A percentile compares a stretch with the other conserved stretches of the same genome.
These are phyloP conservation scores for Donacobius atricapilla DNA, from an alignment of 2,113 vertebrate genomes.

Conservation along the genomic window DNA sequence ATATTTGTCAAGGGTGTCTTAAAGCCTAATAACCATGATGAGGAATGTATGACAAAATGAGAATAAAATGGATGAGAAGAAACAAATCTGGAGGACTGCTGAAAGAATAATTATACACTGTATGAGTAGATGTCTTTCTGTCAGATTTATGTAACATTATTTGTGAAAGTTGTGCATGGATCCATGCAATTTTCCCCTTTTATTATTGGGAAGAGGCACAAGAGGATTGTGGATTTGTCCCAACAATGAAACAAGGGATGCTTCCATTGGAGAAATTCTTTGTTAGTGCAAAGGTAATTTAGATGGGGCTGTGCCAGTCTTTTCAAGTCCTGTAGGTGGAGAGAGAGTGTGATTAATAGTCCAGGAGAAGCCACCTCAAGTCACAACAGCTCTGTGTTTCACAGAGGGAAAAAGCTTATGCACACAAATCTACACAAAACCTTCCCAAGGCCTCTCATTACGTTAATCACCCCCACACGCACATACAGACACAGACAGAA, in stretches of 20 bases:
- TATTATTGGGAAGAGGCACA: neutral
- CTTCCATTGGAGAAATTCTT: neutral
- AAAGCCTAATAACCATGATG: slow-evolving; percentile 14
- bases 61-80: slow-evolving; percentile 3
- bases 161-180: neutral
- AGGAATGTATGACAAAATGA: neutral
- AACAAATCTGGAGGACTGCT: neutral
- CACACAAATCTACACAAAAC: neutral
- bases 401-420: neutral
- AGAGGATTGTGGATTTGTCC: neutral
- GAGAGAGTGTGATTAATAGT: neutral
- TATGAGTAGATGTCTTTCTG: neutral
- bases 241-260: neutral
- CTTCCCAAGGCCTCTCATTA: neutral
- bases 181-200: neutral
- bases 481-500: accelerated
- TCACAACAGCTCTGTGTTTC: neutral
- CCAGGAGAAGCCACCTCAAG: neutral
- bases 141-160: neutral
- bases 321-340: neutral
- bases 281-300: neutral
- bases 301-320: neutral
- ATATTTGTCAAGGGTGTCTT: slow-evolving; percentile 27
- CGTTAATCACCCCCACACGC: neutral
- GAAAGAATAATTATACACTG: neutral